Evolutionary conservation across 1,140 invertebrate genomes (phyloP).

Genomic region (Trichonephila clavata): DNA sequence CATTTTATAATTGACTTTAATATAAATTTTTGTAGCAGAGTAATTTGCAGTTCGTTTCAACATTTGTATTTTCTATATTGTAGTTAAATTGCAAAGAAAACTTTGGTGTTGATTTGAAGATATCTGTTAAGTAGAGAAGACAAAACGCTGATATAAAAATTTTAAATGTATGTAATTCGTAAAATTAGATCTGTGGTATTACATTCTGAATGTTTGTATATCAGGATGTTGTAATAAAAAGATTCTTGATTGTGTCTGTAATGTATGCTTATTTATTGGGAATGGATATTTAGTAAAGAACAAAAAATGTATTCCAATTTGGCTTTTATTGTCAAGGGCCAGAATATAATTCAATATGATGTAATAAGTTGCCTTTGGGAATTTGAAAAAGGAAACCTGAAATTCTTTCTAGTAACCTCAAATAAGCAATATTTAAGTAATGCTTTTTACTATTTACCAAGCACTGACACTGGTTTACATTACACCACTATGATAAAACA

Average conservation of each 20-base stretch:
- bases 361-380: too few relatives aligned
- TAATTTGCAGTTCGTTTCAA: background rate
- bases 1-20: background rate
- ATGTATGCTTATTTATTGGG: too few relatives aligned
- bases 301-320: too few relatives aligned
- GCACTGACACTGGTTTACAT: too few relatives aligned
- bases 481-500: too few relatives aligned
- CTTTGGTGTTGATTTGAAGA: background rate
- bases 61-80: background rate
- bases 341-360: too few relatives aligned
- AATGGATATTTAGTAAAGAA: too few relatives aligned
- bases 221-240: background rate
- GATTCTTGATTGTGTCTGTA: background rate
- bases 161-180: background rate
- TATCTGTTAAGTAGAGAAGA: background rate
- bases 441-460: too few relatives aligned
- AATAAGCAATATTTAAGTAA: too few relatives aligned
- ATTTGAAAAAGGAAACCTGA: too few relatives aligned
- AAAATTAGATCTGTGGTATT: background rate
- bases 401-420: too few relatives aligned
- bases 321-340: too few relatives aligned
- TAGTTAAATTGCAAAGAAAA: background rate
- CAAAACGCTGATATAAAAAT: background rate
- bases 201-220: constrained; percentile 21
- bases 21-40: background rate